A percentile compares a stretch with the other conserved stretches of the same genome.
phyloP scores from a whole-genome alignment of 2,113 vertebrate species.

The Aegotheles bennettii region DNA sequence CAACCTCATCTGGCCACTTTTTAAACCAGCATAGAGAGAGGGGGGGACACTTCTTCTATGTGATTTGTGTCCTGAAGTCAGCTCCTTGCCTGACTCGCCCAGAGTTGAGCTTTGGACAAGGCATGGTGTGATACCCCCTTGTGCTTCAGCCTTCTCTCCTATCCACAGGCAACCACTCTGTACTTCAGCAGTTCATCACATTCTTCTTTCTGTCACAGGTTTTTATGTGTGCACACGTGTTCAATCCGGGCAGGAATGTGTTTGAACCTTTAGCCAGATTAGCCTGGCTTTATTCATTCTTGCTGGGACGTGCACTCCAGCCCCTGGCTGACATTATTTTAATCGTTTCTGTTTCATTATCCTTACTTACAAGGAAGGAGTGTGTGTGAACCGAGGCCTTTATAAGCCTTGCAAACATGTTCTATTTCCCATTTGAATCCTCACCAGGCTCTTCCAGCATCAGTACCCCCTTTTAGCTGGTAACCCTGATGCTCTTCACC shows the following conservation, averaged over 20 bases:
- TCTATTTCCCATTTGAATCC: neutral
- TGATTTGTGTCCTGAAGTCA: neutral
- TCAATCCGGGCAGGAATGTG: slow-evolving; percentile 38
- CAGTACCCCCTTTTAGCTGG: neutral
- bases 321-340: neutral
- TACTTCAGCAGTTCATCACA: slow-evolving; percentile 24
- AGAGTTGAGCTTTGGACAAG: neutral
- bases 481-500: neutral
- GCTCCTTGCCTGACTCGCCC: neutral
- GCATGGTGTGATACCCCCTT: neutral
- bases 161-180: neutral
- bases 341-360: neutral
- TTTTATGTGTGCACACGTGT: neutral
- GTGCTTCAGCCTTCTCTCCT: neutral
- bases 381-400: neutral
- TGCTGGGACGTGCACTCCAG: neutral
- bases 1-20: neutral
- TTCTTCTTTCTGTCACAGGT: neutral
- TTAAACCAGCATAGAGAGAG: neutral
- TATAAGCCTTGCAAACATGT: neutral
- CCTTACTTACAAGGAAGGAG: neutral
- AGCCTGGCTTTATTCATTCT: neutral
- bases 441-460: neutral
- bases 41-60: fast-evolving
- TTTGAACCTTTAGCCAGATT: neutral